Evolutionary conservation across 2,797 vertebrate genomes (phyloP), one percentile per base, ranked within the genome.

Genomic region (Clarias laeviceps): DNA sequence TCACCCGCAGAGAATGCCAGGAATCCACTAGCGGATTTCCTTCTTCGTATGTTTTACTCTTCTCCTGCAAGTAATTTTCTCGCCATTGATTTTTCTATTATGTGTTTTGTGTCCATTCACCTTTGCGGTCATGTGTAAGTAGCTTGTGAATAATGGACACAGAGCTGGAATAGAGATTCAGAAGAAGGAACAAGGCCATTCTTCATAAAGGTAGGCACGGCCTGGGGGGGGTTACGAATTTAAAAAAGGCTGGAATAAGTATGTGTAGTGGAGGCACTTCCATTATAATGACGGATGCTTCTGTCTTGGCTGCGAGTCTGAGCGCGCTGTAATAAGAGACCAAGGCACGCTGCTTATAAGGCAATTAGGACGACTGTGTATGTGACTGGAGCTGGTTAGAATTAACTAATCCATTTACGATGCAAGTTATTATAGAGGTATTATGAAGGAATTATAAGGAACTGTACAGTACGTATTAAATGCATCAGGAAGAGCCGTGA

Each of bases 181-280:
- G 76, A 50, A 29, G 82, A 82, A 81, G 77, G 88, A 80, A 27
- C 69, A 68, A 88, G 91, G 88, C 88, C 84, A 87, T 92, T 89
- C 76, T 87, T 92, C 81, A 87, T 56, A 88, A 65, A 84, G 24
- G 57, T 82, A 82, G 86, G 86, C 82, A 4, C 18, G 83, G 82
- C 32, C 73, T 80, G 85, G 88, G 65, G 65, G 86, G 85, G 69
- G 88, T 88, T 89, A 89, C 88, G 89, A 72, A 89, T 87, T 54
- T 70, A 82, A 61, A 90, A 50, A 91, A 85, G 84, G 87, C 84
- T 85, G 86, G 85, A 86, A 79, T 89, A 89, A 87, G 90, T 90
- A 88, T 87, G 84, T 88, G 8, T 40, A 78, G 86, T 90, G 89
- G 86, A 90, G 69, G 79, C 87, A 86, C 88, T 90, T 89, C 89